Base-by-base conservation (phyloP, 2,113 vertebrate species). In the Diglossa brunneiventris region DNA sequence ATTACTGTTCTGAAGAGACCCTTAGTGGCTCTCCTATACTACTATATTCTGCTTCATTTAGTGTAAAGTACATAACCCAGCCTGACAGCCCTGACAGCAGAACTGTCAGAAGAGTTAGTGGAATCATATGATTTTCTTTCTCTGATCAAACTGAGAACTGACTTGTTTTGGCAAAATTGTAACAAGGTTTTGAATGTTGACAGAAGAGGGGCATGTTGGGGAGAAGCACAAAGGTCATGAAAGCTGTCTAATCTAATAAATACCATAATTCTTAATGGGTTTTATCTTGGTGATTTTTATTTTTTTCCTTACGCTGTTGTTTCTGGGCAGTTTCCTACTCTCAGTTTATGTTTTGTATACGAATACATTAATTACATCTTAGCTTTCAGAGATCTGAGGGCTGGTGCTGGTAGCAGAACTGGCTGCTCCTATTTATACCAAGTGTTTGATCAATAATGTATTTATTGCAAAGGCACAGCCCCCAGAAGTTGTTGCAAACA, bases 371-470 rank as follows among this genome's bases (percentile, higher is more conserved):
- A 92, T 66, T 19, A 10, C 30, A 41, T 91, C 68, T 91, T 44
- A 46, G 52, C 62, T 93, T 81, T 64, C 90, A 62, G 80, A 97
- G 79, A 96, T 96, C 92, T 96, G 80, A 95, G 66, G 20, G 37
- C 4, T 90, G 52, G 33, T 1, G 5, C 75, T 94, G 62, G 69
- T 89, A 94, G 90, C 61, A 73, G 78, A 94, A 61, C 50, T 63
- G 14, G 31, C 55, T 21, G 61, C 58, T 96, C 64, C 79, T 93
- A 93, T 96, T 92, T 95, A 90, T 96, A 90, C 88, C 72, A 83
- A 42, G 37, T 50, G 64, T 96, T 96, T 94, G 93, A 96, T 96
- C 93, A 96, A 96, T 96, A 96, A 97, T 96, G 77, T 7, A 96
- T 96, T 78, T 8, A 96, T 96, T 78, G 83, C 64, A 81, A 88